phyloP scores from a whole-genome alignment of 2,888 invertebrate species.

The Sarcophaga variegata region DNA sequence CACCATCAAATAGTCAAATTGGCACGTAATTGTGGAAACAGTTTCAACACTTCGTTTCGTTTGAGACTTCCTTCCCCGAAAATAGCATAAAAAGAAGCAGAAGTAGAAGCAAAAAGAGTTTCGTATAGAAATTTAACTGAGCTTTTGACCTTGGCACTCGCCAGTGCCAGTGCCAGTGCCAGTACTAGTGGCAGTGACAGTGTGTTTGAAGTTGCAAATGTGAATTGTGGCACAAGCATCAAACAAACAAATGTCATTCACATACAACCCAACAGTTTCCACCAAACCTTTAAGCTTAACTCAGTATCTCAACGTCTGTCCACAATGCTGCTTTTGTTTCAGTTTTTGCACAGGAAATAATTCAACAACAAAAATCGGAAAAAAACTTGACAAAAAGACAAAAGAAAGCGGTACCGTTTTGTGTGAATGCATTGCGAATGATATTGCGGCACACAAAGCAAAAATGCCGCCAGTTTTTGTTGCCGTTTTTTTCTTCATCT shows the following conservation, averaged over 20 bases:
- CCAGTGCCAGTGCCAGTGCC: conserved; percentile 42
- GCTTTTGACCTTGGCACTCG: conserved; percentile 69
- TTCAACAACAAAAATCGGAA: not conserved
- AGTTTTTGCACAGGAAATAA: conserved; percentile 13
- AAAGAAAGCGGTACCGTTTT: conserved; percentile 80
- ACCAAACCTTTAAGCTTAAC: conserved; percentile 54
- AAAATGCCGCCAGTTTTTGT: conserved; percentile 75
- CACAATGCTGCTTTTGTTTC: conserved; percentile 52
- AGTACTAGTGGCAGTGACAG: conserved; percentile 33
- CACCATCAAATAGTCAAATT: not conserved
- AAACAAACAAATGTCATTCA: conserved; percentile 44
- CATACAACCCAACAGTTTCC: conserved; percentile 21
- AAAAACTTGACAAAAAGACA: conserved; percentile 55
- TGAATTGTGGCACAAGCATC: conserved; percentile 15
- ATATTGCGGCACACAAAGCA: conserved; percentile 78
- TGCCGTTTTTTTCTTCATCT: not conserved
- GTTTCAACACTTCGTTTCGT: conserved; percentile 55
- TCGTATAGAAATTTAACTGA: not conserved
- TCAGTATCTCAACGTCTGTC: conserved; percentile 31
- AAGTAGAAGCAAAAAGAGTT: conserved; percentile 9
- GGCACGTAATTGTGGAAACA: conserved; percentile 61
- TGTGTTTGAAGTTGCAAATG: conserved; percentile 18
- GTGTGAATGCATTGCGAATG: conserved; percentile 81
- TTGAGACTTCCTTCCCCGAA: conserved; percentile 11
- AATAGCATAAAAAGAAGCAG: not conserved